Conservation (phyloP, 2,888 invertebrate species). For the Liodrosophila aerea region DNA sequence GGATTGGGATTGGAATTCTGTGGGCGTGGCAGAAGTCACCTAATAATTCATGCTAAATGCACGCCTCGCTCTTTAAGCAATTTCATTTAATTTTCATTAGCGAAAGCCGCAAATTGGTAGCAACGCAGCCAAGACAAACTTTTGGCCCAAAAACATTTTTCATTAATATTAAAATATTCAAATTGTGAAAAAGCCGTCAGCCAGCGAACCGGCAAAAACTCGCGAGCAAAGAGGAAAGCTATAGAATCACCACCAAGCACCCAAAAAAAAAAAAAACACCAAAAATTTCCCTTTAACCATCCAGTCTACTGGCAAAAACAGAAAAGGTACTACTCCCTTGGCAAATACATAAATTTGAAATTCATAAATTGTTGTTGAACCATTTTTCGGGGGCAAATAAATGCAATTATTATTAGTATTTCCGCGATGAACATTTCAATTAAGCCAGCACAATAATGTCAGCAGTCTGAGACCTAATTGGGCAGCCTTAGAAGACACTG, state of each 20-base stretch:
- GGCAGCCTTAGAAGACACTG: conserved; percentile 8
- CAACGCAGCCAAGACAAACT: conserved; percentile 53
- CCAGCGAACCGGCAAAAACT: conserved; percentile 9
- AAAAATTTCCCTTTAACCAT: conserved; percentile 2
- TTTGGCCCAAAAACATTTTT: conserved; percentile 54
- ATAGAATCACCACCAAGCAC: no score
- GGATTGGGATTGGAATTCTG: not conserved
- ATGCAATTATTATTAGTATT: conserved; percentile 57
- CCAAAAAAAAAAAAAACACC: conserved; percentile 5
- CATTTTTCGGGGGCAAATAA: conserved; percentile 26
- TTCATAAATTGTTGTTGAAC: conserved; percentile 55
- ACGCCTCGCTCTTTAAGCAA: conserved; percentile 64
- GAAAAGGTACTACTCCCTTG: not conserved
- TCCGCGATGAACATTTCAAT: conserved; percentile 55
- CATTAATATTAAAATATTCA: conserved; percentile 76
- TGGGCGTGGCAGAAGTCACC: conserved; percentile 23
- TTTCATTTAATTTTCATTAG: conserved; percentile 75
- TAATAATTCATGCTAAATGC: conserved; percentile 63
- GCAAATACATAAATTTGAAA: conserved; percentile 53
- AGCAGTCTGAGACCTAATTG: conserved; percentile 20
- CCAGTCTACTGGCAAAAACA: no score
- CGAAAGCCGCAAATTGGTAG: conserved; percentile 58
- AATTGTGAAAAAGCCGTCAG: conserved; percentile 52
- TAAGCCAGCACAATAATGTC: conserved; percentile 3
- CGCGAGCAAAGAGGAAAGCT: not conserved